A percentile compares a stretch with the other conserved stretches of the same genome.
Evolutionary conservation across 2,113 vertebrate genomes (phyloP).

Genomic region (Proteles cristata): DNA sequence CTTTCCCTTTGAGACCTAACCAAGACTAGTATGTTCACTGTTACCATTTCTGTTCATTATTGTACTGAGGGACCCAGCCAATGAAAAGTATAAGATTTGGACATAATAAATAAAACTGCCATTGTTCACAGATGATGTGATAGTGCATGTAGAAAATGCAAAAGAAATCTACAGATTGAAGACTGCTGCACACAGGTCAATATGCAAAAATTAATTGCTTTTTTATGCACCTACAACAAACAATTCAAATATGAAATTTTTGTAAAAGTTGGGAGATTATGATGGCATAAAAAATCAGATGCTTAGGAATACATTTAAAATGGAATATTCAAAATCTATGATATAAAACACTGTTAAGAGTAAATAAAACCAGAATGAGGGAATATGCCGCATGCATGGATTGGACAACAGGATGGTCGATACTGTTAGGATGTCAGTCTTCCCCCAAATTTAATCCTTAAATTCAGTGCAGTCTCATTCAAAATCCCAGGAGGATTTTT

Average conservation of each 20-base stretch:
- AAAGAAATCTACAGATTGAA: background rate
- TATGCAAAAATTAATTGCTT: background rate
- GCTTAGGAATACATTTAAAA: background rate
- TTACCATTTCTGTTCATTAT: background rate
- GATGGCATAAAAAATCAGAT: background rate
- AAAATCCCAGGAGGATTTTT: background rate
- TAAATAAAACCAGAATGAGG: background rate
- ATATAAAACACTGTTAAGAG: background rate
- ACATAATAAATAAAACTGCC: background rate
- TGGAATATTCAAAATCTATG: background rate
- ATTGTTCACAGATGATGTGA: background rate
- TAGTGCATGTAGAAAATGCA: background rate
- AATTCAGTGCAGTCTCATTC: background rate
- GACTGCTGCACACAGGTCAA: background rate
- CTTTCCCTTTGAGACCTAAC: background rate
- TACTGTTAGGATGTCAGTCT: background rate
- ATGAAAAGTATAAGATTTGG: background rate
- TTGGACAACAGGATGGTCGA: background rate
- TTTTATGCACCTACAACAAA: background rate
- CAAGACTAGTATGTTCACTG: background rate
- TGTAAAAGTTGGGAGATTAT: background rate
- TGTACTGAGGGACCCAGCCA: background rate
- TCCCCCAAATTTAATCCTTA: background rate
- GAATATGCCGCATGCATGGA: background rate
- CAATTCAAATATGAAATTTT: background rate